phyloP scores from a whole-genome alignment of 2,888 invertebrate genomes.

The Lasioglossum leucozonium region DNA sequence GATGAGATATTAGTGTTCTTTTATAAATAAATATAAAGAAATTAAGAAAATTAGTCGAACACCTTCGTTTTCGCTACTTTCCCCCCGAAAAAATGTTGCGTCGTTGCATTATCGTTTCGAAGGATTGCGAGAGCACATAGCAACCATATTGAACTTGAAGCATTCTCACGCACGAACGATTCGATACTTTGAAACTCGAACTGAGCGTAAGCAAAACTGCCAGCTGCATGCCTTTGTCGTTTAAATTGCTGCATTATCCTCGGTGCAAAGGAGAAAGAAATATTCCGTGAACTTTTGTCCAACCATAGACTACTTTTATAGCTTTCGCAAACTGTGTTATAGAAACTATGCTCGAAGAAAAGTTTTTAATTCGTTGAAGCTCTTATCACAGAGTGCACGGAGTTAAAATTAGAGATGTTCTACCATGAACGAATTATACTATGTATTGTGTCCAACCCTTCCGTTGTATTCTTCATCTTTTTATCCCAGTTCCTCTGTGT shows the following conservation, averaged over 20 bases:
- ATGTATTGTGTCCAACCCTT: not conserved
- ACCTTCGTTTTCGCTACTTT: no score
- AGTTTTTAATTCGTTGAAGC: not conserved
- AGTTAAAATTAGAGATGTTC: not conserved
- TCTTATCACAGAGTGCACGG: not conserved
- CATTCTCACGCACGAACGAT: no score
- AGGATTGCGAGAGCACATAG: no score
- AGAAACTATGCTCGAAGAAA: not conserved
- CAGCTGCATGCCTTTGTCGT: no score
- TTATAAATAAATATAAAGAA: not conserved
- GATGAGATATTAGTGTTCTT: not conserved
- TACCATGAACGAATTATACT: not conserved
- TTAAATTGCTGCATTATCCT: no score
- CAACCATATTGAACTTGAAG: no score
- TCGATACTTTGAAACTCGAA: no score
- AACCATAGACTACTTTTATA: not conserved
- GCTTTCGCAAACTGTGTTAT: not conserved
- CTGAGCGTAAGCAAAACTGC: no score
- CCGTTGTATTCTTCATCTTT: not conserved
- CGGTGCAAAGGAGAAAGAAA: no score
- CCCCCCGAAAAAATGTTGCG: no score
- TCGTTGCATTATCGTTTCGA: no score
- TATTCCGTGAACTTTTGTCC: no score
- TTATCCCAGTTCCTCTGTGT: not conserved
- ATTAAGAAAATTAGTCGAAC: not conserved